A percentile compares a stretch with the other conserved stretches of the same genome.
Evolutionary conservation across 2,888 invertebrate species (phyloP).

Genomic region (Tortrix viridana): DNA sequence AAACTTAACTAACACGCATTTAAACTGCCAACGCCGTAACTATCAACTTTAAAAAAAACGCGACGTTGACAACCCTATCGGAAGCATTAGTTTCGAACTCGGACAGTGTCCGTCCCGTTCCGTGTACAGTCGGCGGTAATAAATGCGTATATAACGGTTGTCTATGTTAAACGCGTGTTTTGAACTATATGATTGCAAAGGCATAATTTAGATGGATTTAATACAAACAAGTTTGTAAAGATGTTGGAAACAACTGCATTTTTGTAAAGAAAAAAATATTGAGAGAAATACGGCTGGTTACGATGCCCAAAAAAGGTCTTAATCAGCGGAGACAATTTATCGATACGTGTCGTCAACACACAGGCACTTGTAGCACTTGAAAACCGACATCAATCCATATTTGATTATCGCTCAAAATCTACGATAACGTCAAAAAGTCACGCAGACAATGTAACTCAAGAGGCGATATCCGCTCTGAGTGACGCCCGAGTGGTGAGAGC

Average conservation of each 20-base stretch:
- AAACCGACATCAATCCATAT: constrained; percentile 22
- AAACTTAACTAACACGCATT: constrained; percentile 21
- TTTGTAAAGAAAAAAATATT: too few species aligned
- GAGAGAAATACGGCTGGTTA: too few species aligned
- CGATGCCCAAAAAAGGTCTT: too few species aligned
- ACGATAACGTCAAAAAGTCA: constrained; percentile 55
- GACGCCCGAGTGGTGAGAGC: constrained; percentile 69
- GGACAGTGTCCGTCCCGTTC: constrained; percentile 67
- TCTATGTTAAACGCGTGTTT: neutral
- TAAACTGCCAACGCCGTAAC: constrained; percentile 13
- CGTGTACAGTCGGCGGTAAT: constrained; percentile 51
- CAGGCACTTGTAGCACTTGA: neutral
- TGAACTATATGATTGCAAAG: too few species aligned
- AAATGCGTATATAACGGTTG: constrained; percentile 20
- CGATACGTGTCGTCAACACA: too few species aligned
- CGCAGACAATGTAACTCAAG: constrained; percentile 56
- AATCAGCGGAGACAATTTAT: too few species aligned
- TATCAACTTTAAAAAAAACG: constrained; percentile 29
- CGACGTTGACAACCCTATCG: constrained; percentile 57
- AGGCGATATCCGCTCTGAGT: constrained; percentile 59
- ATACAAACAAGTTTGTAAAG: too few species aligned
- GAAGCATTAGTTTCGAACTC: constrained; percentile 68
- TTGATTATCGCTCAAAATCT: constrained; percentile 29
- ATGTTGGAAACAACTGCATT: too few species aligned
- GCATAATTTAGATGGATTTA: too few species aligned